A percentile compares a stretch with the other conserved stretches of the same genome.
phyloP scores from a whole-genome alignment of 2,797 vertebrate genomes.

The Hemibagrus guttatus region DNA sequence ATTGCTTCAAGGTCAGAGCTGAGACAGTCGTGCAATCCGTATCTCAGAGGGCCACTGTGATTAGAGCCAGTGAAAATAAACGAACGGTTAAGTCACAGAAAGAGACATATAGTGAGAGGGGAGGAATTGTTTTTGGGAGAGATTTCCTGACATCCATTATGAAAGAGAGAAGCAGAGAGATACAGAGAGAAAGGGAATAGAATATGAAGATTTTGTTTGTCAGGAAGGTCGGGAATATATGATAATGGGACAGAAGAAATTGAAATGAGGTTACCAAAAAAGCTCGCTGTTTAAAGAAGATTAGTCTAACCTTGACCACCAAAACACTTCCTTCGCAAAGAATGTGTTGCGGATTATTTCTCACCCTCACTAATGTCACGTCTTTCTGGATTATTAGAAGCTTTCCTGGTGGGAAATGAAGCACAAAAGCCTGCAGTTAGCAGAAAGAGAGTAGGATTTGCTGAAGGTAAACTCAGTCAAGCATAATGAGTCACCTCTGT shows the following conservation, averaged over 20 bases:
- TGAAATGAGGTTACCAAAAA: neutral
- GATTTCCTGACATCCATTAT: slow-evolving; percentile 6
- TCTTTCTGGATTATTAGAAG: slow-evolving; percentile 18
- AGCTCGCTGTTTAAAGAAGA: neutral
- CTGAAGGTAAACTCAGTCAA: neutral
- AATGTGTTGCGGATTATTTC: neutral
- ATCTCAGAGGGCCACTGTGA: slow-evolving; percentile 3
- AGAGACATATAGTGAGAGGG: neutral
- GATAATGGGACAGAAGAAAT: neutral
- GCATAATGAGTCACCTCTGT: neutral
- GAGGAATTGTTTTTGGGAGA: neutral
- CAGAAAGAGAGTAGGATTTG: neutral
- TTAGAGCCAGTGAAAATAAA: slow-evolving; percentile 9
- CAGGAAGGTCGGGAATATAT: slow-evolving; percentile 21
- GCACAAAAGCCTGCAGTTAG: neutral
- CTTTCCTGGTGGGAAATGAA: neutral
- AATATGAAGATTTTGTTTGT: neutral
- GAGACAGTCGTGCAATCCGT: neutral
- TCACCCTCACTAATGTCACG: neutral
- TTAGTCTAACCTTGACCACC: slow-evolving; percentile 6
- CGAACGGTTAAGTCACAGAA: neutral
- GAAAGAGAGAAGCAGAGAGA: neutral
- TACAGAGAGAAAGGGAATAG: neutral
- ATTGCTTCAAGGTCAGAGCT: slow-evolving; percentile 35
- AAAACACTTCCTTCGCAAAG: neutral